Base-by-base conservation (phyloP, 2,888 invertebrate species). In the Panzeria rudis region DNA sequence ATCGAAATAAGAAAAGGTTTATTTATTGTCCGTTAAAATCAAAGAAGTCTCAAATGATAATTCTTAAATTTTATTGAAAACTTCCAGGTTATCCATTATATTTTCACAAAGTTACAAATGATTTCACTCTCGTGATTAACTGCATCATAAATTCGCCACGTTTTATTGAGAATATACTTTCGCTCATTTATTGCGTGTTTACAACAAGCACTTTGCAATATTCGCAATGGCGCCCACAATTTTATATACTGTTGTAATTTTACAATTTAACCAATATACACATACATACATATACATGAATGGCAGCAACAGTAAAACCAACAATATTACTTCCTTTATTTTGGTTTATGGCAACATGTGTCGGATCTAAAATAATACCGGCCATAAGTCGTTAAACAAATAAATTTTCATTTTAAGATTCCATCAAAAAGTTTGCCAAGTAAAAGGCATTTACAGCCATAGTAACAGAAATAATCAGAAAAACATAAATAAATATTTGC, bases 151-250 rank as follows among this genome's bases (percentile, higher is more conserved):
- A 81, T 81, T 69, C 54, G 35, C 61, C 59, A 61, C 41, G 38
- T 66, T 47, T 52, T 62, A 15, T 38, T 17, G 32, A 62, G 25
- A 23, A 59, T 47, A 23, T 47, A 35, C 32, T 41, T 66, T 71
- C 20, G 54, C 44, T 68, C 47, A 59, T 77, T 77, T 77, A 59
- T 59, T 56, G 66, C 77, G 76, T 83, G 77, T 77, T 83, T 83
- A 77, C 71, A 77, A 66, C 69, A 62, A 32, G 35, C 62, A 71
- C 20, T 75, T 75, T 62, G 20, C 32, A 41, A 52, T 17, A 50
- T 59, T 59, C 32, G 41, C 75, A 62, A 56, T 69, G 32, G 59
- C 59, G 61, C 66, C 73, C 59, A 50, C 41, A 29, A 44, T 29
- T 32, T 54, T 56, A 64, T 71, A 25, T 78, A 68, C 17, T 44